phyloP scores from a whole-genome alignment of 2,797 vertebrate species.

The Falco cherrug region DNA sequence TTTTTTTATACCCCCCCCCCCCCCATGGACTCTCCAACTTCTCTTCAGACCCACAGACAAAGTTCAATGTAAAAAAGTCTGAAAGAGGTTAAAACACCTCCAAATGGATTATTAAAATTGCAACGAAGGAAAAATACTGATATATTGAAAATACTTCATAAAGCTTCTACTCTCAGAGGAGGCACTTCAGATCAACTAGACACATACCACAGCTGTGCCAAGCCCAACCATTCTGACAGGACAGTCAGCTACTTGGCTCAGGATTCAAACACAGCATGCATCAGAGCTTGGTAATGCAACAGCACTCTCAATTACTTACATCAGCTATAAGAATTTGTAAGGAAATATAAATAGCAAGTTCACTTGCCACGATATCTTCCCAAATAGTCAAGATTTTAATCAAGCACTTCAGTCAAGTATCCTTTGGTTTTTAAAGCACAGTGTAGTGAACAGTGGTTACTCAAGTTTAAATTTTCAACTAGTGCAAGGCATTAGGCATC shows the following conservation, averaged over 20 bases:
- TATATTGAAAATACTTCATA: neutral
- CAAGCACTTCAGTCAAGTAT: neutral
- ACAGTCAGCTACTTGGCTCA: neutral
- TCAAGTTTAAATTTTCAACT: neutral
- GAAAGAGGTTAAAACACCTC: neutral
- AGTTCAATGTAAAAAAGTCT: neutral
- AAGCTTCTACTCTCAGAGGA: neutral
- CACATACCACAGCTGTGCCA: neutral
- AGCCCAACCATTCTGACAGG: neutral
- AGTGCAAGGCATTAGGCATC: neutral
- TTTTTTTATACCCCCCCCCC: neutral
- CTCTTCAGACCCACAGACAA: neutral
- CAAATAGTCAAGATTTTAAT: neutral
- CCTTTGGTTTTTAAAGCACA: neutral
- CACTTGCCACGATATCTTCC: neutral
- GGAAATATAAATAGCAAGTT: neutral
- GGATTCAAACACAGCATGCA: accelerated
- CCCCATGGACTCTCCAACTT: neutral
- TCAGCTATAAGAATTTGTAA: neutral
- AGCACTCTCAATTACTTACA: neutral
- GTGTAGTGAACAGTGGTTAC: neutral
- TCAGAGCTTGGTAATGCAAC: neutral
- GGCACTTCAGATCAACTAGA: neutral
- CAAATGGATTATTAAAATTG: neutral
- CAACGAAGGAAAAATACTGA: neutral